Percentiles rank a stretch among this genome's conserved stretches.
Evolutionary conservation across 2,888 invertebrate species (phyloP).

Genomic region (Tipula confusa): DNA sequence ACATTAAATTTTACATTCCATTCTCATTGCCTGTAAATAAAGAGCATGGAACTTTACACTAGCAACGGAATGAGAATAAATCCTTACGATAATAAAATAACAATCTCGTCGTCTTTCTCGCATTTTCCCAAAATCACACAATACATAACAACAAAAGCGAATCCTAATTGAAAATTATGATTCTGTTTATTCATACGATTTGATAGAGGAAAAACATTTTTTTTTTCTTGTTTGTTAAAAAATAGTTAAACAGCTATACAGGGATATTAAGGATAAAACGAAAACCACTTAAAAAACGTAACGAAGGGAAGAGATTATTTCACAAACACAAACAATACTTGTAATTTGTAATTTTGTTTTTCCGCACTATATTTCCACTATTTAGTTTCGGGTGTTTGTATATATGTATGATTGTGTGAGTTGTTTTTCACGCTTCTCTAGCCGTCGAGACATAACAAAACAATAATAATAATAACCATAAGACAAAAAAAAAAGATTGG

Average conservation of each 20-base stretch:
- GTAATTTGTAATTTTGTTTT: background rate
- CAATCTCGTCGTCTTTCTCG: background rate
- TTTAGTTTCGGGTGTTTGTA: background rate
- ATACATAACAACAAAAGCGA: background rate
- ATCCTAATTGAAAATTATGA: constrained; percentile 15
- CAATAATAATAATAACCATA: constrained; percentile 16
- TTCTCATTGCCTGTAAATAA: background rate
- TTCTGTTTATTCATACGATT: constrained; percentile 25
- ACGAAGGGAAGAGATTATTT: background rate
- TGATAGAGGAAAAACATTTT: background rate
- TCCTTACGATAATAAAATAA: constrained; percentile 25
- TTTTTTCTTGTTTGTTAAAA: constrained; percentile 3
- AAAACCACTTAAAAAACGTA: background rate
- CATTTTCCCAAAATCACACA: background rate
- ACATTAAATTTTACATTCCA: background rate
- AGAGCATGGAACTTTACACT: background rate
- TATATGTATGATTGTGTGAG: background rate
- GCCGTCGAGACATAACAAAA: constrained; percentile 3
- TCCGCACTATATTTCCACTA: background rate
- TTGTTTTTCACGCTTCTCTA: background rate
- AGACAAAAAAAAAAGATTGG: background rate
- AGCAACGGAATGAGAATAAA: background rate
- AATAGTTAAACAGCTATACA: background rate
- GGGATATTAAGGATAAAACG: background rate
- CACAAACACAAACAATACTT: background rate